phyloP scores from a whole-genome alignment of 1,140 invertebrate genomes.

The Orius laevigatus region DNA sequence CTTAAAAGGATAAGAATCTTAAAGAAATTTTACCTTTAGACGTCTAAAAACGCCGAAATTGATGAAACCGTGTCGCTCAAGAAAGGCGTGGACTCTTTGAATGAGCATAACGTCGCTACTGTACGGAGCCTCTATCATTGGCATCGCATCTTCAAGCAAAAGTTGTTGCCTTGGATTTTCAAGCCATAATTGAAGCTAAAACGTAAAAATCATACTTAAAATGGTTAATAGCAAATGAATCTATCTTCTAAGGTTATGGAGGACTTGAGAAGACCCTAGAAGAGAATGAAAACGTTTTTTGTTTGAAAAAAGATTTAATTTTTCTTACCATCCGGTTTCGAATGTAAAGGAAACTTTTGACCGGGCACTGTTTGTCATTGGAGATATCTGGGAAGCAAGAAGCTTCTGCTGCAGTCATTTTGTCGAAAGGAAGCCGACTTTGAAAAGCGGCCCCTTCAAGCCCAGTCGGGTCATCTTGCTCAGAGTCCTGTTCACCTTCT shows the following conservation, averaged over 20 bases:
- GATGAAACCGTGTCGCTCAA: conserved; percentile 92
- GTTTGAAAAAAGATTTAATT: too few species aligned
- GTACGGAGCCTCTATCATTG: conserved; percentile 75
- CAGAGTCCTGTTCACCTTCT: conserved; percentile 27
- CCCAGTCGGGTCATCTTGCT: conserved; percentile 36
- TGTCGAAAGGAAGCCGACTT: conserved; percentile 84
- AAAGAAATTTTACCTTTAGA: conserved; percentile 38
- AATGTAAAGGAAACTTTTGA: conserved; percentile 83
- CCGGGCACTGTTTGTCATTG: conserved; percentile 52
- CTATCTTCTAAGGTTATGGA: not conserved
- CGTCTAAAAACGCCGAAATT: conserved; percentile 96
- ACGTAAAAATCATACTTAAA: conserved; percentile 16
- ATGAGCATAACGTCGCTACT: conserved; percentile 78
- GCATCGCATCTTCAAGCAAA: conserved; percentile 61
- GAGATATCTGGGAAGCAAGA: conserved; percentile 85
- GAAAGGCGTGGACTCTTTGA: conserved; percentile 72
- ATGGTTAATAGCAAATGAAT: conserved; percentile 2
- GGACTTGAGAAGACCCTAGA: not conserved
- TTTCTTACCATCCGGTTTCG: conserved; percentile 80
- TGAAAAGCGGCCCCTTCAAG: conserved; percentile 87
- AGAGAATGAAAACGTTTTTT: conserved; percentile 1
- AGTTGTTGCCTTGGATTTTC: conserved; percentile 90
- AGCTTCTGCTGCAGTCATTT: conserved; percentile 85
- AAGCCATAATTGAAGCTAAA: conserved; percentile 84
- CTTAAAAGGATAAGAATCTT: not conserved